A percentile compares a stretch with the other conserved stretches of the same genome.
These are phyloP conservation scores for Pachypanchax playfairii DNA, from an alignment of 2,113 vertebrate genomes.

Conservation along the genomic window DNA sequence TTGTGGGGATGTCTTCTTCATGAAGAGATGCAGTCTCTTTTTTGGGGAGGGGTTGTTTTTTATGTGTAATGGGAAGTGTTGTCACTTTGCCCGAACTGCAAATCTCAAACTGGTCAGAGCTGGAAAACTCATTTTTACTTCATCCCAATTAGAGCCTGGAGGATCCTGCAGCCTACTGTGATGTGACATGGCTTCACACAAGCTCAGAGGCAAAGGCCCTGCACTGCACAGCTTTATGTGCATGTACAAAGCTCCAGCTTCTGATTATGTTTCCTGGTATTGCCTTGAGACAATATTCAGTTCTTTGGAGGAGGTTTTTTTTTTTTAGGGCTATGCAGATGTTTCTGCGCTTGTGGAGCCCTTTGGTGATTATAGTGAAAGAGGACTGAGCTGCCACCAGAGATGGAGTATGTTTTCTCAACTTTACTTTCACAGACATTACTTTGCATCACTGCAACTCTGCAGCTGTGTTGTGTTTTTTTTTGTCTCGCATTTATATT, in stretches of 20 bases:
- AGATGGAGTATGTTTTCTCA: slow-evolving; percentile 35
- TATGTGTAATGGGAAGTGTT: slow-evolving; percentile 58
- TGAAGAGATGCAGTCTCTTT: slow-evolving; percentile 61
- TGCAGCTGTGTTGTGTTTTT: slow-evolving; percentile 19
- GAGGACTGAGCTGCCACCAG: slow-evolving; percentile 42
- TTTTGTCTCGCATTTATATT: not conserved
- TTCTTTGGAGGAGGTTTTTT: slow-evolving; percentile 61
- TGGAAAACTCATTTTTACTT: slow-evolving; percentile 65
- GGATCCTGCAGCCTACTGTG: slow-evolving; percentile 50
- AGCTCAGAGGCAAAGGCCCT: slow-evolving; percentile 45
- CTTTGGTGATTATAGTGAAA: slow-evolving; percentile 28
- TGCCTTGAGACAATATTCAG: slow-evolving; percentile 46
- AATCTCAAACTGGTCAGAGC: slow-evolving; percentile 63
- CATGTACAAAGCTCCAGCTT: slow-evolving; percentile 62
- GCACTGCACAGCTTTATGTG: slow-evolving; percentile 24
- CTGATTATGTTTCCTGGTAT: slow-evolving; percentile 57
- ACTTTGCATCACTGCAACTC: slow-evolving; percentile 11
- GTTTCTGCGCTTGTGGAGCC: slow-evolving; percentile 46
- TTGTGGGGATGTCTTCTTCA: slow-evolving; percentile 64
- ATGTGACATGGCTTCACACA: slow-evolving; percentile 64
- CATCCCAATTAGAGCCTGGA: slow-evolving; percentile 73
- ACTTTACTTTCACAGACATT: slow-evolving; percentile 38
- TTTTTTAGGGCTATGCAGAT: slow-evolving; percentile 55
- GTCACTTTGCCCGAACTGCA: slow-evolving; percentile 55
- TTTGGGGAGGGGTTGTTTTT: too few species aligned